A percentile compares a stretch with the other conserved stretches of the same genome.
phyloP scores from a whole-genome alignment of 2,888 invertebrate genomes.

The Hirtodrosophila duncani region DNA sequence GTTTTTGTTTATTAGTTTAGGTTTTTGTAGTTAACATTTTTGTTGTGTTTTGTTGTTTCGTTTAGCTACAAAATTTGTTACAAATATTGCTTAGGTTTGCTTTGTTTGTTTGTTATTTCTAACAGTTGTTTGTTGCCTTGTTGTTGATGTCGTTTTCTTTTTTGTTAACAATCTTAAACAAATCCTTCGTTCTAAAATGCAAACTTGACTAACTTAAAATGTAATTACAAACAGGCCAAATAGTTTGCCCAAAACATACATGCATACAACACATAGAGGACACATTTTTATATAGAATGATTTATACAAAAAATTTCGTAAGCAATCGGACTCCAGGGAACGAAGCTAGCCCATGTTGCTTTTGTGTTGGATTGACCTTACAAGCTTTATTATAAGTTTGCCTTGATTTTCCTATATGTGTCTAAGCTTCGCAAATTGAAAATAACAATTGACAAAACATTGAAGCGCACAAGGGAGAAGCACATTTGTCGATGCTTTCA shows the following conservation, averaged over 20 bases:
- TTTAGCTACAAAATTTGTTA: constrained; percentile 27
- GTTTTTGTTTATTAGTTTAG: constrained; percentile 14
- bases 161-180: constrained; percentile 6
- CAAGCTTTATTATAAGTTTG: too few species aligned
- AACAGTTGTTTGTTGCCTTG: constrained; percentile 5
- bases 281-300: too few species aligned
- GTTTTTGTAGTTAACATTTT: constrained; percentile 41
- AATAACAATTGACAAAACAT: too few species aligned
- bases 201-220: constrained; percentile 27
- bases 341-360: too few species aligned
- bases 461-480: too few species aligned
- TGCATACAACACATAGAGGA: too few species aligned
- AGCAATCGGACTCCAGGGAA: too few species aligned
- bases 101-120: constrained; percentile 7
- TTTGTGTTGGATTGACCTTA: too few species aligned
- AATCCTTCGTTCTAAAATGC: constrained; percentile 39
- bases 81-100: constrained; percentile 56
- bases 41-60: constrained; percentile 16
- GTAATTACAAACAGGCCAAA: constrained; percentile 8
- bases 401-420: too few species aligned
- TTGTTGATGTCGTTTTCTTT: constrained; percentile 3
- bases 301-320: too few species aligned
- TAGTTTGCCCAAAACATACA: neutral
- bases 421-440: too few species aligned
- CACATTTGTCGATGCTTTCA: too few species aligned